A percentile compares a stretch with the other conserved stretches of the same genome.
These are phyloP conservation scores for Drosophila trichaetosa DNA, from an alignment of 2,888 invertebrate species.

Conservation along the genomic window DNA sequence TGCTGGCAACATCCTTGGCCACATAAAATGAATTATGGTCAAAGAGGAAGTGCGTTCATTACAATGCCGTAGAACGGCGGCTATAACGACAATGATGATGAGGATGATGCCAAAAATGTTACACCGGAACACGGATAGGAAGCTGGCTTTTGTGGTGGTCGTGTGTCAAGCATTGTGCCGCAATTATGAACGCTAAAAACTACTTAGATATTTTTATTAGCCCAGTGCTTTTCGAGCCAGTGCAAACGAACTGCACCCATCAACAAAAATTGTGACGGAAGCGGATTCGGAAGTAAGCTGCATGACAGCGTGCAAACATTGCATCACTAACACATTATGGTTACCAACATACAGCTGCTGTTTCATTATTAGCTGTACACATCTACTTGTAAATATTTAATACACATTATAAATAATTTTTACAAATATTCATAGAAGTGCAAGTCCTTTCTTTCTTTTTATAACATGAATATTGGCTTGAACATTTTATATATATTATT, in stretches of 20 bases:
- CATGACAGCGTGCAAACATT: slow-evolving; percentile 70
- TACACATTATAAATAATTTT: neutral
- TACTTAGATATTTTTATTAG: slow-evolving; percentile 79
- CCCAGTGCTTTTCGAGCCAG: slow-evolving; percentile 20
- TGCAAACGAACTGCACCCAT: slow-evolving; percentile 29
- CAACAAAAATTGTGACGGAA: slow-evolving; percentile 22
- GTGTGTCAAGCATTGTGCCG: slow-evolving; percentile 83
- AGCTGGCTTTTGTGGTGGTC: slow-evolving; percentile 79
- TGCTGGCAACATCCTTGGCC: slow-evolving; percentile 36
- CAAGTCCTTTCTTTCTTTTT: neutral
- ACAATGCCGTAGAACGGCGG: slow-evolving; percentile 44
- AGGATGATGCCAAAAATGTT: slow-evolving; percentile 47
- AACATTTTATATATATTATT: neutral
- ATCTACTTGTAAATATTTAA: neutral
- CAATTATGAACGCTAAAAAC: slow-evolving; percentile 82
- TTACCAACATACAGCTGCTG: slow-evolving; percentile 2
- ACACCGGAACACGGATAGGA: slow-evolving; percentile 67
- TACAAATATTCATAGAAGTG: neutral
- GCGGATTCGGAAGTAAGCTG: slow-evolving; percentile 62
- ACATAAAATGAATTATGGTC: slow-evolving; percentile 68
- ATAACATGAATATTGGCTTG: neutral
- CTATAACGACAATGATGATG: slow-evolving; percentile 20
- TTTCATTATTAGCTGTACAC: no score
- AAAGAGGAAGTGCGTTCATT: slow-evolving; percentile 64
- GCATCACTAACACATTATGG: slow-evolving; percentile 31